These are phyloP conservation scores for Bibio marci DNA, from an alignment of 2,888 invertebrate species.

Conservation along the genomic window DNA sequence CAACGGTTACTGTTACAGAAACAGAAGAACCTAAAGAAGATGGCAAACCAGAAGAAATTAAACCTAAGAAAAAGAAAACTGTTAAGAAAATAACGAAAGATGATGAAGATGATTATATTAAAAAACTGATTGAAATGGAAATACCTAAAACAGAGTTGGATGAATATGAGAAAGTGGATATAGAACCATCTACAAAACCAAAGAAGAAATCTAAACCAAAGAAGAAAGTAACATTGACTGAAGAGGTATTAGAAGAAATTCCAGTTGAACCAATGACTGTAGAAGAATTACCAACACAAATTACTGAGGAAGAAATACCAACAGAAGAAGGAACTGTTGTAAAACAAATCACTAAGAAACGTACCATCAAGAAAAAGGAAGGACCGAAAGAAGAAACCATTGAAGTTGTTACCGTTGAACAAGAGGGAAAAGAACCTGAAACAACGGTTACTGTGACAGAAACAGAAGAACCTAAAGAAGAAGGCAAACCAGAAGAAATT, in stretches of 20 bases:
- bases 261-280: too few relatives aligned
- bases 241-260: too few relatives aligned
- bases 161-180: too few relatives aligned
- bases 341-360: constrained; percentile 18
- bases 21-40: constrained; percentile 22
- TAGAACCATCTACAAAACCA: background rate
- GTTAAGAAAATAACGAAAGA: constrained; percentile 13
- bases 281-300: constrained; percentile 38
- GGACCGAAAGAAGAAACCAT: constrained; percentile 23
- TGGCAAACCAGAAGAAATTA: constrained; percentile 15
- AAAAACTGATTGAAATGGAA: background rate
- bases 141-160: too few relatives aligned
- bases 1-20: constrained; percentile 26
- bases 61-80: constrained; percentile 15
- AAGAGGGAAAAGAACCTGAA: constrained; percentile 21
- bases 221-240: constrained; percentile 18
- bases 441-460: constrained; percentile 19
- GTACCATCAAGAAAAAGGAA: constrained; percentile 21
- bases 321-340: constrained; percentile 5
- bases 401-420: constrained; percentile 23
- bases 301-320: constrained; percentile 3
- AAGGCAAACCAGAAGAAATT: constrained; percentile 12
- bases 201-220: constrained; percentile 5
- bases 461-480: constrained; percentile 10
- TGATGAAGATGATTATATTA: constrained; percentile 2